Conservation (phyloP, 2,888 invertebrate genomes). For the Tinea semifulvella region DNA sequence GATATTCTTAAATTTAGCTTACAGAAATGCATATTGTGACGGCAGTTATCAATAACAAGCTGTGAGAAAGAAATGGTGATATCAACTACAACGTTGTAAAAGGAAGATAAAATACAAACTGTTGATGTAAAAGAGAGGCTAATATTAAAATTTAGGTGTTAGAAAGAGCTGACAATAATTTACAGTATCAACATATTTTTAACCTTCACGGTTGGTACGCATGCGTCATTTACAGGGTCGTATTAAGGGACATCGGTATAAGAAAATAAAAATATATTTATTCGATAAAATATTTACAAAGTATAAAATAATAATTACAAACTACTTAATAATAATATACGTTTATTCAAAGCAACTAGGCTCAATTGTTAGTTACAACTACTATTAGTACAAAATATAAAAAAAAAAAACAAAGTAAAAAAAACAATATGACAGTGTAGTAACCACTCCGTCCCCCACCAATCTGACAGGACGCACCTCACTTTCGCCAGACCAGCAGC, state of each 20-base stretch:
- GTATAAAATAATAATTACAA: too few relatives aligned
- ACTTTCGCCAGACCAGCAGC: too few relatives aligned
- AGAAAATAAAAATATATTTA: too few relatives aligned
- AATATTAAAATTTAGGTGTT: conserved; percentile 18
- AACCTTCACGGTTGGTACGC: conserved; percentile 48
- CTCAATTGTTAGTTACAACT: not conserved
- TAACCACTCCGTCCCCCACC: too few relatives aligned
- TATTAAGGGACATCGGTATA: conserved; percentile 21
- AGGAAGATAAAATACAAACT: conserved; percentile 34
- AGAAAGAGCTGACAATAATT: conserved; percentile 38
- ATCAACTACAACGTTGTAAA: conserved; percentile 15
- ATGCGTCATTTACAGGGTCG: conserved; percentile 52
- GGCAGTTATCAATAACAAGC: not conserved
- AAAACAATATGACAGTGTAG: too few relatives aligned
- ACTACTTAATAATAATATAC: too few relatives aligned
- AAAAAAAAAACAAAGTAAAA: too few relatives aligned
- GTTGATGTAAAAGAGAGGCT: conserved; percentile 31
- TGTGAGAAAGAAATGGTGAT: conserved; percentile 24
- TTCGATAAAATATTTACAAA: too few relatives aligned
- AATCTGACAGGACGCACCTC: too few relatives aligned
- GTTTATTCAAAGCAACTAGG: too few relatives aligned
- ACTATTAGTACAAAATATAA: not conserved
- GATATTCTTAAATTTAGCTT: not conserved
- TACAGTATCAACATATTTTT: conserved; percentile 34
- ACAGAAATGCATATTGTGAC: not conserved